phyloP scores from a whole-genome alignment of 2,888 invertebrate genomes.

The Drosophila macrospina region DNA sequence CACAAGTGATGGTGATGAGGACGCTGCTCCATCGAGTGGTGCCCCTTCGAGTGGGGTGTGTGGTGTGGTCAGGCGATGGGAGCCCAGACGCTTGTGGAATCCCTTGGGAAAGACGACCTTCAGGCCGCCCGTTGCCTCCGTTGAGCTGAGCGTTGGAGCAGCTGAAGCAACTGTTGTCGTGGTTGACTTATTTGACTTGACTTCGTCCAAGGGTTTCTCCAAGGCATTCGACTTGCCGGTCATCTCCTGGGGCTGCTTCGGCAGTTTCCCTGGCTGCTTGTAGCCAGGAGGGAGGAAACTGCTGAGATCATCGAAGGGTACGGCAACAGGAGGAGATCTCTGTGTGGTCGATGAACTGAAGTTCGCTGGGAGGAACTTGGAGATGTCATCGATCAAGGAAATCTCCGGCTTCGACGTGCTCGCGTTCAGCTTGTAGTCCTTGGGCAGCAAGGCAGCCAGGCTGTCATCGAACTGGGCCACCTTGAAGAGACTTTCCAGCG shows the following conservation, averaged over 20 bases:
- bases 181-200: slow-evolving; percentile 3
- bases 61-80: slow-evolving; percentile 87
- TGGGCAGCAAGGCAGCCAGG: slow-evolving; percentile 86
- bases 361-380: slow-evolving; percentile 88
- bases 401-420: slow-evolving; percentile 83
- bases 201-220: slow-evolving; percentile 51
- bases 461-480: slow-evolving; percentile 84
- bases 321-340: slow-evolving; percentile 77
- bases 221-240: slow-evolving; percentile 47
- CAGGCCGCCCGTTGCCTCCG: slow-evolving; percentile 77
- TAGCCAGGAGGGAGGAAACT: slow-evolving; percentile 90
- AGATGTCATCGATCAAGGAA: slow-evolving; percentile 87
- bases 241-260: slow-evolving; percentile 45
- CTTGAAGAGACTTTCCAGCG: slow-evolving; percentile 78
- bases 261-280: slow-evolving; percentile 74
- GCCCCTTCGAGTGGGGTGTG: slow-evolving; percentile 85
- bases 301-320: slow-evolving; percentile 87
- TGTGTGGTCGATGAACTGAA: slow-evolving; percentile 80
- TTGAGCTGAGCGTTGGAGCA: slow-evolving; percentile 36
- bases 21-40: slow-evolving; percentile 78
- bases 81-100: slow-evolving; percentile 87
- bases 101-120: slow-evolving; percentile 92
- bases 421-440: slow-evolving; percentile 86
- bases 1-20: slow-evolving; percentile 86
- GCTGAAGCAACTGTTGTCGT: slow-evolving; percentile 14